Evolutionary conservation across 1,140 invertebrate genomes (phyloP).

Genomic region (Eriocheir sinensis): DNA sequence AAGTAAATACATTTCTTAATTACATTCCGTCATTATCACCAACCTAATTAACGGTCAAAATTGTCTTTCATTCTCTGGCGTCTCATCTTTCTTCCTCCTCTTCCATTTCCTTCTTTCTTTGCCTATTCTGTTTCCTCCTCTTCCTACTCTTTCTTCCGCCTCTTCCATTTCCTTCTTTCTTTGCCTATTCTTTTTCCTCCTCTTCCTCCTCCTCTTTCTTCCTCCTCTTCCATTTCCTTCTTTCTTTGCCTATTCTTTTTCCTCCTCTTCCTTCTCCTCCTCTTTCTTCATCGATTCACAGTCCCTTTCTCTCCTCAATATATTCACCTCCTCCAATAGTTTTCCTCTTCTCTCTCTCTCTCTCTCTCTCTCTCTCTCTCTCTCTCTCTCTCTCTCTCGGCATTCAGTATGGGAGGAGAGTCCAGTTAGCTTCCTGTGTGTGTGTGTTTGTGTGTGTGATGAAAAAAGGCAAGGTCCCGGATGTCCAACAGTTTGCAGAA

Average conservation of each 20-base stretch:
- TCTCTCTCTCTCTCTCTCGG: slow-evolving; percentile 49
- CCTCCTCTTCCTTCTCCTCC: not conserved
- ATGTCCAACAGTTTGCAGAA: not conserved
- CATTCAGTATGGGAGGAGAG: not conserved
- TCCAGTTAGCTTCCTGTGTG: slow-evolving; percentile 23
- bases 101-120: not conserved
- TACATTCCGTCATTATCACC: not conserved
- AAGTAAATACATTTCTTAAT: not conserved
- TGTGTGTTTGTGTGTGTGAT: not conserved
- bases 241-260: no score
- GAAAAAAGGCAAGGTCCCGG: not conserved
- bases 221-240: not conserved
- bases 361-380: slow-evolving; percentile 41
- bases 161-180: not conserved
- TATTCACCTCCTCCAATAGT: not conserved
- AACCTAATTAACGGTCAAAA: not conserved
- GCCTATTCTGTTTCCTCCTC: not conserved
- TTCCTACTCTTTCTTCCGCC: no score
- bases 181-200: not conserved
- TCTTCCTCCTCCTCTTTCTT: not conserved
- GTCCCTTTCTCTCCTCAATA: not conserved
- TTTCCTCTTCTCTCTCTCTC: not conserved
- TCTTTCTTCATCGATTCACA: not conserved
- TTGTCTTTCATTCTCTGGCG: no score
- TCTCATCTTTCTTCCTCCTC: no score